Evolutionary conservation across 2,113 vertebrate species (phyloP), one percentile per base, ranked within the genome.

Genomic region (Columbina picui): DNA sequence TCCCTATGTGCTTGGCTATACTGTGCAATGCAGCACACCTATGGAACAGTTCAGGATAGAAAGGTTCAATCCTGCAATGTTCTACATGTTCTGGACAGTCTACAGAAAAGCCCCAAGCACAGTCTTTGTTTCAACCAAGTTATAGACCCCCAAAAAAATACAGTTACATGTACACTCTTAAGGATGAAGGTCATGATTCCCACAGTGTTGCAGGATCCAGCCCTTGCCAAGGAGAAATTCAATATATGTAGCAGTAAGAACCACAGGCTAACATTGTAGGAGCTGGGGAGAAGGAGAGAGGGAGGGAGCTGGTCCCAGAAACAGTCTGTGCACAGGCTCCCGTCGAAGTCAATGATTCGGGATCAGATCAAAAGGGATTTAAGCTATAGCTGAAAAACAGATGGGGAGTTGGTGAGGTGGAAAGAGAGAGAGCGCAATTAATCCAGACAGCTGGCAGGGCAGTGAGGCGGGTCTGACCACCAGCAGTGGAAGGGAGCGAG

Each of bases 391-490:
- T 92, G 76, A 68, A 90, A 96, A 96, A 89, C 94, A 96, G 96
- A 96, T 96, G 94, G 96, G 73, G 64, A 96, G 73, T 45, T 94
- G 86, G 76, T 92, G 94, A 92, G 52, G 83, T 93, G 92, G 93
- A 96, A 96, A 77, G 88, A 84, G 93, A 80, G 67, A 68, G 60
- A 3, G 61, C n/a, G 68, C 80, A 71, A 94, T 92, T 96, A 94
- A 94, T 93, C 60, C 88, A 90, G 96, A 93, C 96, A 97, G 92
- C 88, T 96, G 96, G 90, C 88, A 96, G 0, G 52, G 83, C 85
- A 92, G 89, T 5, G 3, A 81, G 79, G 64, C 10, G 1, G 76
- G 52, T 41, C 93, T 78, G 94, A 71, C 76, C 88, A 94, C 92
- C 94, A 92, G 92, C 8, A 17, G 68, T 65, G 92, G 90, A 84